Conservation (phyloP, 2,888 invertebrate species). For the Biston stratarius region DNA sequence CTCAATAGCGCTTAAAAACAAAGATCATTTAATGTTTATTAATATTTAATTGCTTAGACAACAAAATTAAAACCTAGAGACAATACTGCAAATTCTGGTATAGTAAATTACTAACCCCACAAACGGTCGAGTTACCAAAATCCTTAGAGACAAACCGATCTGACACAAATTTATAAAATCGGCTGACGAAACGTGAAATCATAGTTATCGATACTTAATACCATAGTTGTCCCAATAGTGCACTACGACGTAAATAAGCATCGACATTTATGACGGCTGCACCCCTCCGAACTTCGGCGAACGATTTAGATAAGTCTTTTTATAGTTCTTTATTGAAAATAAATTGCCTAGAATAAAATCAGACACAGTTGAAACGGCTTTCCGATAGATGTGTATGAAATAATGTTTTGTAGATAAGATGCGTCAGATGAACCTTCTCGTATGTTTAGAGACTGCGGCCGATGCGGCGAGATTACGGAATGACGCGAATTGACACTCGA, state of each 20-base stretch:
- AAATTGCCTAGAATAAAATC: constrained; percentile 87
- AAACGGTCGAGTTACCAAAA: constrained; percentile 13
- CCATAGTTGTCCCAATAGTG: constrained; percentile 62
- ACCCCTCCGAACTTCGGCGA: constrained; percentile 75
- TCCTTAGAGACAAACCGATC: constrained; percentile 14
- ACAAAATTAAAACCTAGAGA: not conserved
- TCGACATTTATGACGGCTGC: constrained; percentile 79
- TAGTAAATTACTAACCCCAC: not conserved
- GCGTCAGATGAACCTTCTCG: constrained; percentile 64
- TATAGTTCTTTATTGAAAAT: constrained; percentile 87
- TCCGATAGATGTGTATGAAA: constrained; percentile 86
- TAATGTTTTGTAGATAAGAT: constrained; percentile 81
- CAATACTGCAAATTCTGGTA: not conserved
- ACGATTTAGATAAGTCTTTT: constrained; percentile 86
- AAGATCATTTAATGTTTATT: no score
- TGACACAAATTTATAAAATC: not conserved
- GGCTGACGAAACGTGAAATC: constrained; percentile 26
- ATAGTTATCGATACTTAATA: constrained; percentile 32
- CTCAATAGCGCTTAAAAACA: no score
- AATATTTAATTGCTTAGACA: not conserved
- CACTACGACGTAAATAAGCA: constrained; percentile 79
- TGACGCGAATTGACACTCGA: constrained; percentile 50
- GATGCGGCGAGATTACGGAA: constrained; percentile 53
- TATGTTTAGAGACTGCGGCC: constrained; percentile 60
- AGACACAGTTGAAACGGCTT: constrained; percentile 83